Evolutionary conservation across 2,113 vertebrate genomes (phyloP).

Genomic region (Leptobrachium leishanense): DNA sequence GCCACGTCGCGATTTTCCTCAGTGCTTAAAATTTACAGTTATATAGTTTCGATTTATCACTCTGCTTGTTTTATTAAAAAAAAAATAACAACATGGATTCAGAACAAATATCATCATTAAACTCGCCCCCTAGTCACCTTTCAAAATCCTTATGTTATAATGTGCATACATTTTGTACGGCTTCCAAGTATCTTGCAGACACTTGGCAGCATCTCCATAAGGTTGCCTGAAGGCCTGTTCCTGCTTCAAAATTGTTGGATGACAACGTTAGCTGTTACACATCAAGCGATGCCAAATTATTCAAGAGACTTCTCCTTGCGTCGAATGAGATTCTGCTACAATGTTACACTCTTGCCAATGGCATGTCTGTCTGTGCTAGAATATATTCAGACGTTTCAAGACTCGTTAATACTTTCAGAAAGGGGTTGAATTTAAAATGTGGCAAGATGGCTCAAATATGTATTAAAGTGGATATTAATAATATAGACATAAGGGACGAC

Average conservation of each 20-base stretch:
- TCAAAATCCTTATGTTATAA: too few relatives aligned
- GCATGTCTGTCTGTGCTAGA: not conserved
- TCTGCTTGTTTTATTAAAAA: too few relatives aligned
- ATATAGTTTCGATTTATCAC: too few relatives aligned
- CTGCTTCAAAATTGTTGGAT: not conserved
- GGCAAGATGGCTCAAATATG: conserved; percentile 4
- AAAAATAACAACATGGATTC: too few relatives aligned
- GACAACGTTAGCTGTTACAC: not conserved
- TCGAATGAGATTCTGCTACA: not conserved
- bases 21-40: too few relatives aligned
- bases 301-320: not conserved
- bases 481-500: conserved; percentile 9
- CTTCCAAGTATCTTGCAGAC: not conserved
- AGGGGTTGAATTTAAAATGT: not conserved
- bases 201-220: not conserved
- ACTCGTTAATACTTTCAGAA: not conserved
- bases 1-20: too few relatives aligned
- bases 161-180: not conserved
- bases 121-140: too few relatives aligned
- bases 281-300: not conserved
- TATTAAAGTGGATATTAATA: conserved; percentile 17
- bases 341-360: not conserved
- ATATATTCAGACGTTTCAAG: not conserved
- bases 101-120: too few relatives aligned
- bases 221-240: not conserved